These are phyloP conservation scores for Bactericera cockerelli DNA, from an alignment of 1,140 invertebrate species.

Conservation along the genomic window DNA sequence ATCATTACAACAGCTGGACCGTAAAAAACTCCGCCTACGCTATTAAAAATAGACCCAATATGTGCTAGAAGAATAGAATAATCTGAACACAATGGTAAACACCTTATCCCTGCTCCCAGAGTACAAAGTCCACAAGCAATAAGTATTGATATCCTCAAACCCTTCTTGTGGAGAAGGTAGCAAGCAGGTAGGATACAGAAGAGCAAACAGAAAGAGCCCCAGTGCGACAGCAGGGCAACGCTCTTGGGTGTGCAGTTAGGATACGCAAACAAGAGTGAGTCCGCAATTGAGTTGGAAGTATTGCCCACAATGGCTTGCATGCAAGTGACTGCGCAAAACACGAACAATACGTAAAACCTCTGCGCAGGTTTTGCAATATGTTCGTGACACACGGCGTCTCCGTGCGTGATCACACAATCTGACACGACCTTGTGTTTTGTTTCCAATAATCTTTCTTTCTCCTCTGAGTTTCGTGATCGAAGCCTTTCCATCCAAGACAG, in stretches of 20 bases:
- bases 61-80: constrained; percentile 24
- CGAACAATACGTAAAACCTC: no score
- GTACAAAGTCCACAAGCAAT: constrained; percentile 23
- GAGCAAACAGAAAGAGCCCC: constrained; percentile 35
- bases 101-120: constrained; percentile 24
- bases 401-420: no score
- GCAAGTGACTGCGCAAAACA: no score
- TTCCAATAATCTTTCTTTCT: no score
- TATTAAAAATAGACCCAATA: constrained; percentile 27
- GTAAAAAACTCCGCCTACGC: constrained; percentile 28
- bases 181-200: constrained; percentile 30
- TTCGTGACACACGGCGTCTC: no score
- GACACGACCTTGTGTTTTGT: no score
- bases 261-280: constrained; percentile 31
- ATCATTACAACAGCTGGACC: constrained; percentile 28
- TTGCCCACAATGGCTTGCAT: constrained; percentile 30
- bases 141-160: constrained; percentile 24
- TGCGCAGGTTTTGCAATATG: no score
- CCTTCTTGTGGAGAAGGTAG: constrained; percentile 31
- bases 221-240: constrained; percentile 34
- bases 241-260: constrained; percentile 31
- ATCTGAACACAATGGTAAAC: constrained; percentile 21
- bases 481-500: no score
- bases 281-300: constrained; percentile 36
- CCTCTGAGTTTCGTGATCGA: no score